These are phyloP conservation scores for Leucopternis melanops DNA, from an alignment of 2,113 vertebrate genomes.

Conservation along the genomic window DNA sequence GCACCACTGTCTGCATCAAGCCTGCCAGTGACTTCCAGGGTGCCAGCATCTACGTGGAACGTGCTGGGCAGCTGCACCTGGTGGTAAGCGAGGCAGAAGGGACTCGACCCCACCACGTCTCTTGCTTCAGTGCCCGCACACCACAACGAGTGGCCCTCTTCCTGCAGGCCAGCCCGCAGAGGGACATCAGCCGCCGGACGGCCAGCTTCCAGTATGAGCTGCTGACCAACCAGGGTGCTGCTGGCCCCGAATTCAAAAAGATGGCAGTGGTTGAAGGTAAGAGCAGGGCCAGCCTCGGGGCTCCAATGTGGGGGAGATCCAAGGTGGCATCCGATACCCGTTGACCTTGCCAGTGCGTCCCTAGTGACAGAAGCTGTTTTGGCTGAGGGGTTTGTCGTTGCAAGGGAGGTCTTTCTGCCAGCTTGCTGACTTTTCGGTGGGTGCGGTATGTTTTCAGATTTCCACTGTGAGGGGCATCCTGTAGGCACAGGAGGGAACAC, in stretches of 20 bases:
- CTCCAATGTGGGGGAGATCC: fast-evolving
- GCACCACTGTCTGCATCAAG: conserved; percentile 72
- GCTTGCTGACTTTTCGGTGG: fast-evolving
- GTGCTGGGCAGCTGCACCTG: conserved; percentile 61
- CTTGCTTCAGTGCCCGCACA: conserved; percentile 68
- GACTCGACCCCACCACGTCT: conserved; percentile 42
- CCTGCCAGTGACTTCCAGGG: conserved; percentile 63
- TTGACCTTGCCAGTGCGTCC: not conserved
- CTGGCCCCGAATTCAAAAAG: not conserved
- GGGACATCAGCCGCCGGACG: conserved; percentile 54
- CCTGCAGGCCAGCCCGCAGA: conserved; percentile 73
- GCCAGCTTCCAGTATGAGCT: conserved; percentile 79
- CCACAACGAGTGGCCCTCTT: conserved; percentile 68
- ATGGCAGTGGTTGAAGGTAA: conserved; percentile 57
- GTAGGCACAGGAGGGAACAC: not conserved
- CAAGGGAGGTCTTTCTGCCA: not conserved
- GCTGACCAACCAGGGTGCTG: conserved; percentile 55
- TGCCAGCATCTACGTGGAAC: conserved; percentile 72
- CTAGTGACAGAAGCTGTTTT: not conserved
- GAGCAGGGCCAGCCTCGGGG: not conserved
- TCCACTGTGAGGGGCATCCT: not conserved
- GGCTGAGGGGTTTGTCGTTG: not conserved
- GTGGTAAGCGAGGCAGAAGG: conserved; percentile 50
- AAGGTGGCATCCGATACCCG: not conserved
- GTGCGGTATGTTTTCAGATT: not conserved